phyloP scores from a whole-genome alignment of 2,888 invertebrate species.

The Himalopsyche tibetana region DNA sequence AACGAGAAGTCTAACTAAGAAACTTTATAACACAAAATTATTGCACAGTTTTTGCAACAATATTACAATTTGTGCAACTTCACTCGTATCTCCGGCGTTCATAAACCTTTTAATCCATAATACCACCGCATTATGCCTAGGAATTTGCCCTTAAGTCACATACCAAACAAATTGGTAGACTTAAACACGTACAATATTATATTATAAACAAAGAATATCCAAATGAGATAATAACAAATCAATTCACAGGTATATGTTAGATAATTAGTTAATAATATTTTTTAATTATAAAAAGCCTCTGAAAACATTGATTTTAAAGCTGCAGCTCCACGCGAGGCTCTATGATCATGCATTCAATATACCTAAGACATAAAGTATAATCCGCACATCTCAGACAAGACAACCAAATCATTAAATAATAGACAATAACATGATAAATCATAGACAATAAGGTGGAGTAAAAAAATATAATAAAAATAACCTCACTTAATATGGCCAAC shows the following conservation, averaged over 20 bases:
- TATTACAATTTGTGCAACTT: too few relatives aligned
- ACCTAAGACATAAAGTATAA: neutral
- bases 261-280: neutral
- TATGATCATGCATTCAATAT: slow-evolving; percentile 7
- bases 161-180: neutral
- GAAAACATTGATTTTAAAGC: slow-evolving; percentile 19
- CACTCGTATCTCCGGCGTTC: neutral
- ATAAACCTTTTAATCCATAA: neutral
- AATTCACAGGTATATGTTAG: slow-evolving; percentile 8
- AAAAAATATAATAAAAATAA: neutral
- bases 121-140: slow-evolving; percentile 27
- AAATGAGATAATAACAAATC: slow-evolving; percentile 20
- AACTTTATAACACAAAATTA: too few relatives aligned
- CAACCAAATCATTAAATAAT: neutral
- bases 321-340: neutral
- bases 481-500: slow-evolving; percentile 1
- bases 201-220: neutral
- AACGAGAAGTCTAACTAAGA: too few relatives aligned
- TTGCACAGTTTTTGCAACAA: too few relatives aligned
- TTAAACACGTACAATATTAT: neutral
- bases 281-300: slow-evolving; percentile 35
- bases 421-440: neutral
- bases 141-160: neutral
- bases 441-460: neutral
- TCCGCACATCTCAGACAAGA: neutral